A percentile compares a stretch with the other conserved stretches of the same genome.
These are phyloP conservation scores for Centroberyx gerrardi DNA, from an alignment of 2,797 vertebrate genomes.

Conservation along the genomic window DNA sequence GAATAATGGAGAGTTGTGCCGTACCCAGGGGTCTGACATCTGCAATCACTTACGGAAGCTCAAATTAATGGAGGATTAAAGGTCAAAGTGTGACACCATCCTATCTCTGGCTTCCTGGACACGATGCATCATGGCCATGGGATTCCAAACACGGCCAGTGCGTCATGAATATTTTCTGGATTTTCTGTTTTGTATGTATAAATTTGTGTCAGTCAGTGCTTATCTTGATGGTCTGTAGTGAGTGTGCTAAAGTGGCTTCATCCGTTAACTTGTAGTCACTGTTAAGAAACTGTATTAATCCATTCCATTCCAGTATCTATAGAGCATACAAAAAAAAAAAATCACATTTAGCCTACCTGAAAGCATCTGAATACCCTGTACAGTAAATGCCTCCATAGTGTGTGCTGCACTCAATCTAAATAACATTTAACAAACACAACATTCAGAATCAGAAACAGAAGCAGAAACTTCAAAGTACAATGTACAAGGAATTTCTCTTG, in stretches of 20 bases:
- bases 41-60: conserved; percentile 72
- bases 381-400: not conserved
- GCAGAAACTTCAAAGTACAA: too few species aligned
- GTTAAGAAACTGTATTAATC: not conserved
- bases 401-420: not conserved
- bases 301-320: not conserved
- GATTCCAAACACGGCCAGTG: not conserved
- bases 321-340: not conserved
- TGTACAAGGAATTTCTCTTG: too few species aligned
- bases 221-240: not conserved
- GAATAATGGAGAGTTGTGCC: conserved; percentile 56
- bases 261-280: not conserved
- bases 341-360: not conserved
- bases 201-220: conserved; percentile 1
- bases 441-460: too few species aligned
- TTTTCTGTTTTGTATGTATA: conserved; percentile 1
- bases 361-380: not conserved
- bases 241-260: conserved; percentile 3
- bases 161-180: not conserved
- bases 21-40: conserved; percentile 66
- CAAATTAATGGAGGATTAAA: conserved; percentile 77
- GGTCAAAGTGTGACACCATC: conserved; percentile 65
- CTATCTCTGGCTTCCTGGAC: conserved; percentile 67
- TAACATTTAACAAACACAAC: conserved; percentile 1
- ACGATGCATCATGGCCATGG: conserved; percentile 34